Base-by-base conservation (phyloP, 2,113 vertebrate species). In the Triplophysa rosa region DNA sequence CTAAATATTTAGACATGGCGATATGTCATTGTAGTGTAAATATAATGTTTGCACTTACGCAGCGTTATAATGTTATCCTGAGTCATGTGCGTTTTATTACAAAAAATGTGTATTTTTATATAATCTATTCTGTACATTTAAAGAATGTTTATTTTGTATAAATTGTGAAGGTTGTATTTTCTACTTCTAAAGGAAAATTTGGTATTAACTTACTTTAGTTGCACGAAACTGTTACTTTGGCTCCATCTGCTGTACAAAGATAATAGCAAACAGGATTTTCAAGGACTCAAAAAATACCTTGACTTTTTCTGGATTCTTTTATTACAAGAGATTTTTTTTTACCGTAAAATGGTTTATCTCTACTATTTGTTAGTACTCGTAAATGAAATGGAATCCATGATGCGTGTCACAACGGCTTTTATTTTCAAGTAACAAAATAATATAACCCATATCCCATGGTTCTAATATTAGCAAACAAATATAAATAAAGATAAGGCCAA, bases 241-340 rank as follows among this genome's bases (percentile, higher is more conserved):
- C 63, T 73, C 74, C 84, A 74, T 33, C 81, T 78, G 64, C 23
- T 78, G 84, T 49, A 24, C 13, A 69, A 5, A 26, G 8, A 16
- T 17, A 68, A 77, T 1, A 65, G 11, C 45, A 67, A 49, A 9
- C 24, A 13, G 7, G 23, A 19, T 12, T 23, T 11, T 16, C 23
- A 49, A n/a, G 19, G 67, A 9, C 49, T 49, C 3, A 17, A 56
- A 17, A 17, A 7, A 6, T 2, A 16, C 19, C 52, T 72, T 29
- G 37, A 54, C 21, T 37, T 33, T 58, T 54, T 29, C 2, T 70
- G 19, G 29, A 7, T 3, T 40, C 19, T 71, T 26, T 17, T 40
- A 16, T 11, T 23, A 16, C 40, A 40, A 72, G 58, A 37, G 6
- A 37, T 33, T 33, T 33, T 33, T 33, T 33, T 33, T 4, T 6